Base-by-base conservation (phyloP, 2,888 invertebrate species). In the Volucella inflata region DNA sequence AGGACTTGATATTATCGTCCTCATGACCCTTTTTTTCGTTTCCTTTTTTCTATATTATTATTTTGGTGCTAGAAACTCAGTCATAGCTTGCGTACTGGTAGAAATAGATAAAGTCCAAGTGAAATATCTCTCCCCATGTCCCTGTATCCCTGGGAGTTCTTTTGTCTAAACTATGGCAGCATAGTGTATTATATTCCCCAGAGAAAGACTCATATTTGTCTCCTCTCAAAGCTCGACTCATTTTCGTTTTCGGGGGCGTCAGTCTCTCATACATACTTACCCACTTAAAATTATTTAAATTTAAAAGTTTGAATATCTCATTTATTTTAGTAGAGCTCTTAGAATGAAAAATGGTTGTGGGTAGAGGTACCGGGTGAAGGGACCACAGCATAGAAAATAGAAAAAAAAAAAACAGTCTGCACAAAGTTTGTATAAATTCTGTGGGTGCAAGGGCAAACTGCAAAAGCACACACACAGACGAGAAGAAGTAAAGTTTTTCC, bases 241-340 rank as follows among this genome's bases (percentile, higher is more conserved):
- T 77, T 81, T 76, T 72, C 65, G 51, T 77, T 81, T 76, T 72
- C 65, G 51, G 79, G 68, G 57, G 67, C 75, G 40, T 62, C 79
- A 75, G 50, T 11, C 9, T 17, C 16, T 17, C 65, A 67, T 40
- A 53, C 74, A 60, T 68, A 68, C 76, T 77, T 80, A 55, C 76
- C 85, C 30, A 85, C 85, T 85, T 85, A 72, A 85, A 85, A 85
- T 85, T 85, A 85, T 85, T 85, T 77, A 85, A 85, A 85, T 85
- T 85, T 76, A 81, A 81, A 85, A 85, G 85, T 85, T 85, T 72
- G 75, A 85, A 76, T 71, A 71, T 85, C 81, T 85, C 85, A 81
- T 85, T 85, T 81, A 85, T 81, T 81, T 81, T 75, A 80, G 65
- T 55, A 80, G 70, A 60, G 68, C 76, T 70, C 80, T 67, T 60